phyloP scores from a whole-genome alignment of 2,797 vertebrate species.

The Sorex maritimensis region DNA sequence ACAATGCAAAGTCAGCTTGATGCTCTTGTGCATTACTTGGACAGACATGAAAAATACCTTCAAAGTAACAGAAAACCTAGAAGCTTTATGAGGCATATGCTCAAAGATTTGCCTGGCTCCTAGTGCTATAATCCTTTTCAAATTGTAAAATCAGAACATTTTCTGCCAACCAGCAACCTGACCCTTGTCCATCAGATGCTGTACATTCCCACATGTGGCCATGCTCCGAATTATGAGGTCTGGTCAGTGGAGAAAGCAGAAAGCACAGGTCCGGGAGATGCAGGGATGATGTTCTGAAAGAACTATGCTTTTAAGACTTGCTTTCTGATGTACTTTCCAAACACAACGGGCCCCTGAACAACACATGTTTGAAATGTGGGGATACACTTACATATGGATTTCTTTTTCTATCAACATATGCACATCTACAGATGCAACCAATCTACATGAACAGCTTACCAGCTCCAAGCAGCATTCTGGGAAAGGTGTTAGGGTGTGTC shows the following conservation, averaged over 20 bases:
- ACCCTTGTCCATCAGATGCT: not conserved
- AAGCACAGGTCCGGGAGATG: not conserved
- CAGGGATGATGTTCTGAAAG: not conserved
- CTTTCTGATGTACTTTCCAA: not conserved
- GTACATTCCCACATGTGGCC: not conserved
- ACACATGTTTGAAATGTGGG: not conserved
- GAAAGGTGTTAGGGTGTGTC: not conserved
- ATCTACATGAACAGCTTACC: too few relatives aligned
- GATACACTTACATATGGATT: not conserved
- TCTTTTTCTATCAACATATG: not conserved
- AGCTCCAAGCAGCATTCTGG: not conserved
- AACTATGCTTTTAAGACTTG: not conserved
- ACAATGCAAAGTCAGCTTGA: not conserved
- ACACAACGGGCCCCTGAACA: not conserved
- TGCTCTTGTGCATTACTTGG: not conserved
- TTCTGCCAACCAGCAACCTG: not conserved
- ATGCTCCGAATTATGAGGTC: not conserved
- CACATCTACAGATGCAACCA: not conserved
- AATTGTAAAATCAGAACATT: constrained; percentile 48
- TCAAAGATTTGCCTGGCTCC: constrained; percentile 28
- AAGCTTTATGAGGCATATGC: not conserved
- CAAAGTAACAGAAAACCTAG: not conserved
- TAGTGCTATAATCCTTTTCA: constrained; percentile 48
- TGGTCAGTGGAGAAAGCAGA: not conserved
- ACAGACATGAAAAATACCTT: not conserved